These are phyloP conservation scores for Eumeta japonica DNA, from an alignment of 1,140 invertebrate genomes.

Conservation along the genomic window DNA sequence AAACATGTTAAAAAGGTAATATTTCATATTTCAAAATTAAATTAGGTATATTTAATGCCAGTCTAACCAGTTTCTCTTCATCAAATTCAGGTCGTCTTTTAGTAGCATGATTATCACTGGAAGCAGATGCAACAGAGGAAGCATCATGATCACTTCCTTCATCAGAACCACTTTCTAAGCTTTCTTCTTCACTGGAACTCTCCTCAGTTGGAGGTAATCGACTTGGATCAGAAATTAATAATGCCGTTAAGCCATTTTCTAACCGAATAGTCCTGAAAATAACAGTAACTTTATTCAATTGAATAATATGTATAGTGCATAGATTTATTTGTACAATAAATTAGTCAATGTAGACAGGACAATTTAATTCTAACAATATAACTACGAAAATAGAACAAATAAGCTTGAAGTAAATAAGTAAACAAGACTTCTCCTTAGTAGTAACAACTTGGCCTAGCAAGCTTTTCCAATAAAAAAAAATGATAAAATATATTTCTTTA, in stretches of 20 bases:
- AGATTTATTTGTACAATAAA: too few relatives aligned
- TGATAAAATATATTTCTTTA: too few relatives aligned
- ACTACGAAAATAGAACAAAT: too few relatives aligned
- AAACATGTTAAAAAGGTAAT: too few relatives aligned
- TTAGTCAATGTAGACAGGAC: too few relatives aligned
- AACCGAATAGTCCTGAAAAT: conserved; percentile 62
- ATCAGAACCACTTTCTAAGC: conserved; percentile 35
- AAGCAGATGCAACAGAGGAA: conserved; percentile 26
- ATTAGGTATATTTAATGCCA: neutral
- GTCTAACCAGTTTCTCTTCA: conserved; percentile 31
- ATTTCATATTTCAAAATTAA: neutral
- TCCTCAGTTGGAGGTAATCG: conserved; percentile 20
- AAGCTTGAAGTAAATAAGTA: too few relatives aligned
- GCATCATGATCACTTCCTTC: conserved; percentile 32
- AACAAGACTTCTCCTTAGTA: too few relatives aligned
- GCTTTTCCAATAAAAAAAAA: too few relatives aligned
- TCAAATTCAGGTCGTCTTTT: conserved; percentile 37
- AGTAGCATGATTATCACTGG: conserved; percentile 36
- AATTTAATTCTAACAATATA: too few relatives aligned
- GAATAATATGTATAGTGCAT: too few relatives aligned
- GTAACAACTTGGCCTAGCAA: too few relatives aligned
- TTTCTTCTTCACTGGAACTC: conserved; percentile 31
- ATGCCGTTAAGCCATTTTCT: conserved; percentile 66
- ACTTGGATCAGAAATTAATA: conserved; percentile 65
- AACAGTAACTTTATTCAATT: too few relatives aligned